Evolutionary conservation across 2,797 vertebrate species (phyloP).

Genomic region (Cyclopterus lumpus): DNA sequence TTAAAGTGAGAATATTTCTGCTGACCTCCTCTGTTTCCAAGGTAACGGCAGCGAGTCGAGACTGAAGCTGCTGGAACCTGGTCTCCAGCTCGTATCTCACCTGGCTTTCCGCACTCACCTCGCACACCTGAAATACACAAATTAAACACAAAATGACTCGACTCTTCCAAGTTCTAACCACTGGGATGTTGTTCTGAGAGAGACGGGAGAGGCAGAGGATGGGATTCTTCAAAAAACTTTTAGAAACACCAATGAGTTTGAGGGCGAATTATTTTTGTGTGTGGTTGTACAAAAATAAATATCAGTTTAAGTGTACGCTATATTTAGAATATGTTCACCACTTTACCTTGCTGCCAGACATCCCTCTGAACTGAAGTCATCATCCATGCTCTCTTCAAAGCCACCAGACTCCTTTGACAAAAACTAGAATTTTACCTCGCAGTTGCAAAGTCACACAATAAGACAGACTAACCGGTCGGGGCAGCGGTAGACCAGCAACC

Average conservation of each 20-base stretch:
- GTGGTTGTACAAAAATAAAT: neutral
- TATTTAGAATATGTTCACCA: neutral
- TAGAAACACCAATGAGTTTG: neutral
- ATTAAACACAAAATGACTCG: neutral
- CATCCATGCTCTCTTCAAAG: neutral
- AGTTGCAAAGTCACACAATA: too few relatives aligned
- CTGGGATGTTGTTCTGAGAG: neutral
- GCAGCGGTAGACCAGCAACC: too few relatives aligned
- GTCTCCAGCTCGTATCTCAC: slow-evolving; percentile 90
- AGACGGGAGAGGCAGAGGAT: neutral
- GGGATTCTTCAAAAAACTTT: neutral
- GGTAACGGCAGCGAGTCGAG: slow-evolving; percentile 85
- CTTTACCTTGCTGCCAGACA: too few relatives aligned
- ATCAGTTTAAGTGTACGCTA: neutral
- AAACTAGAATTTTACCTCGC: neutral
- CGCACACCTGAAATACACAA: slow-evolving; percentile 84
- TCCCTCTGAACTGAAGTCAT: neutral
- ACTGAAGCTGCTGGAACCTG: slow-evolving; percentile 89
- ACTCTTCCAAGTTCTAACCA: neutral
- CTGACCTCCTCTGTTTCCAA: slow-evolving; percentile 92
- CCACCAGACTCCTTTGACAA: neutral
- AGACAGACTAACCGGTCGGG: too few relatives aligned
- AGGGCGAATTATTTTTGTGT: neutral
- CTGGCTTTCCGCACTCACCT: slow-evolving; percentile 89
- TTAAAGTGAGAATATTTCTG: slow-evolving; percentile 22